Evolutionary conservation across 2,888 invertebrate genomes (phyloP), one percentile per base, ranked within the genome.

Genomic region (Oxytorus armatus): DNA sequence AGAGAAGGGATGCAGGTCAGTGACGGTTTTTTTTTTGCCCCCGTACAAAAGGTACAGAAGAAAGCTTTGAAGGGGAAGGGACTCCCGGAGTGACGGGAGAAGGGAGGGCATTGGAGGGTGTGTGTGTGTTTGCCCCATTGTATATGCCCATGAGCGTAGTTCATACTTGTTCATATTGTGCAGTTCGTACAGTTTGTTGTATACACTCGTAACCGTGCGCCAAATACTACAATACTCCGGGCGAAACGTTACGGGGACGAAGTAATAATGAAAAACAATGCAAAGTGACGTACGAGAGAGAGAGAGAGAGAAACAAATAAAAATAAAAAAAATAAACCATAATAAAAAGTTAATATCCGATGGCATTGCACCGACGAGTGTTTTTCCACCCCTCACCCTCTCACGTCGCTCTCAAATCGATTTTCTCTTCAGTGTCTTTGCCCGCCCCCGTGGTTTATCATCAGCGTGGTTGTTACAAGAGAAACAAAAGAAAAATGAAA

Each of bases 291-390:
- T 33, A 55, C 33, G 33, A 53, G 14, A n/a, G n/a, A n/a, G n/a
- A n/a, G n/a, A n/a, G n/a, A n/a, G n/a, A n/a, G n/a, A n/a, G n/a
- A n/a, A n/a, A n/a, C n/a, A n/a, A n/a, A n/a, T n/a, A n/a, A n/a
- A 55, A 23, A n/a, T n/a, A n/a, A 14, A 23, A 10, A 16, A 36
- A 33, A 33, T 29, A 47, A 87, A 87, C n/a, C n/a, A n/a, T n/a
- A 85, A 85, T 88, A 89, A 90, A 90, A 89, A 88, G 88, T 89
- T 90, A 90, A 90, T 90, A 90, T 90, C 89, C 87, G 84, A 87
- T 86, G 86, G 79, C 85, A 85, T 68, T 79, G 79, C 57, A 53
- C 16, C 81, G 11, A 36, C 51, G 21, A 42, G 36, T 36, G 33
- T n/a, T 14, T 55, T 21, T 23, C 18, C 16, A 29, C 49, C 42